Conservation (phyloP, 2,113 vertebrate genomes). For the Albula glossodonta region DNA sequence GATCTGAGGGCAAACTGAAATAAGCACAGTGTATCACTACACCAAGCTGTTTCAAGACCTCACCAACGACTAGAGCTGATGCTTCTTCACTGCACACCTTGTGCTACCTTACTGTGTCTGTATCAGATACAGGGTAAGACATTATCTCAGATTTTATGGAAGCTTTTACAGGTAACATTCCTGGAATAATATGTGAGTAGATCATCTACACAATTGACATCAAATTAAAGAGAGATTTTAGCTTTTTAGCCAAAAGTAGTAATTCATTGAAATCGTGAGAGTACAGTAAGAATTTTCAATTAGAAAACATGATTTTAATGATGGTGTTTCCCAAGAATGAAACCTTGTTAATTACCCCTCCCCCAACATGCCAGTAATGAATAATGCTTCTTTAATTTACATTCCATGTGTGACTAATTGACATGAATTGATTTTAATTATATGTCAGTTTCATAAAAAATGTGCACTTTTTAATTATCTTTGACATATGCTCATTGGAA, state of each 20-base stretch:
- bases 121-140: background rate
- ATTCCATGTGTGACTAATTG: constrained; percentile 52
- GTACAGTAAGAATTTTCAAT: constrained; percentile 44
- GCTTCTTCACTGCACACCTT: background rate
- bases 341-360: constrained; percentile 43
- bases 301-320: constrained; percentile 47
- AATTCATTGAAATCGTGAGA: constrained; percentile 28
- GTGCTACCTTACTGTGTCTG: background rate
- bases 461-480: constrained; percentile 32
- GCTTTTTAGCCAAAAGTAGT: constrained; percentile 1
- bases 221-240: constrained; percentile 1
- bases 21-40: background rate
- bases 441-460: constrained; percentile 28
- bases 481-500: constrained; percentile 25
- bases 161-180: constrained; percentile 10
- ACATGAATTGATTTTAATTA: constrained; percentile 52
- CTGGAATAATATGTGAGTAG: background rate
- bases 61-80: background rate
- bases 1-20: background rate
- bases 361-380: constrained; percentile 35
- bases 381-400: constrained; percentile 53
- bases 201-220: constrained; percentile 1
- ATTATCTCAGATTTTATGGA: background rate
- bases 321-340: constrained; percentile 40
- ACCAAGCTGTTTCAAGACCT: background rate